Base-by-base conservation (phyloP, 2,797 vertebrate species). In the Ptychobarbus kaznakovi region DNA sequence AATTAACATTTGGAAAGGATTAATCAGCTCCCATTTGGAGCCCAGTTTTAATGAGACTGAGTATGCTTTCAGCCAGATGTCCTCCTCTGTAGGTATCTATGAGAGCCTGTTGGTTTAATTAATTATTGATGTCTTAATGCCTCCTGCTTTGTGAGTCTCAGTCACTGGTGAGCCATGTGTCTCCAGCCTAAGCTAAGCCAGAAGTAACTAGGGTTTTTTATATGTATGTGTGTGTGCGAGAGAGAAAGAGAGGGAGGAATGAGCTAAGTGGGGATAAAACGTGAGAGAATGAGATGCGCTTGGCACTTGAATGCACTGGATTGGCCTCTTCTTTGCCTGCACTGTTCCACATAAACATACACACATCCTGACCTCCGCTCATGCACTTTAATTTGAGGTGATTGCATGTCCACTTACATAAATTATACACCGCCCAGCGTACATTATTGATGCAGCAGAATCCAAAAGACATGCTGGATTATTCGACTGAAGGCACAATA, bases 341-440 rank as follows among this genome's bases (percentile, higher is more conserved):
- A 53, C 58, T 40, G 12, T 53, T 46, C 46, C 80, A 87, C 66
- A 83, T 78, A 83, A 79, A 82, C 53, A 82, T 72, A 56, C 65
- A 68, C 16, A 83, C 77, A 84, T 75, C 72, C 82, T 89, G 80
- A 89, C 89, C 12, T 70, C 86, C 73, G 82, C 90, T 77, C 86
- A 88, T 92, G 92, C 93, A 92, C 87, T 93, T 92, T 95, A 94
- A 95, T 94, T 91, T 93, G 91, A 95, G 93, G 91, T 95, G 94
- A 95, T 95, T 94, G 93, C 93, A 94, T 95, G 94, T 95, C 94
- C 94, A 94, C 93, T 95, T 95, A 95, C 93, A 95, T 95, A 94
- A 95, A 95, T 95, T 94, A 94, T 95, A 92, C 91, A 93, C 91
- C 87, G 76, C 79, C 85, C 70, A 65, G 68, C 81, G 89, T 95